These are phyloP conservation scores for Chironomus tentans DNA, from an alignment of 2,888 invertebrate genomes.

Conservation along the genomic window DNA sequence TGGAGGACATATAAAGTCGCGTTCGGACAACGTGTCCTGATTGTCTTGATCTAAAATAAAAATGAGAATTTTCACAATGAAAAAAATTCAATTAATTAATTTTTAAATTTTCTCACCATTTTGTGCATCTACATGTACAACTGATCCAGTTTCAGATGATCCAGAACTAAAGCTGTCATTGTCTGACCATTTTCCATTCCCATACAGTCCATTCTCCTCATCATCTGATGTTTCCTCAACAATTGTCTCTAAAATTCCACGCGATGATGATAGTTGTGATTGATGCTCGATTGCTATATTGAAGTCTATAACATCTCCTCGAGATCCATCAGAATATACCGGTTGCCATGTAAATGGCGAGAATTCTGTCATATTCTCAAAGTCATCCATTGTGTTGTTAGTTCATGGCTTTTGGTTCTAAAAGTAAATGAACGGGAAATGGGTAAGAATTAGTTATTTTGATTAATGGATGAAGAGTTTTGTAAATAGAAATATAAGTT, in stretches of 20 bases:
- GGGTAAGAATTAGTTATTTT: not conserved
- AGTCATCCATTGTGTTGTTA: conserved; percentile 9
- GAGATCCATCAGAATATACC: conserved; percentile 6
- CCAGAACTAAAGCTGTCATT: conserved; percentile 36
- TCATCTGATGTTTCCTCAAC: conserved; percentile 85
- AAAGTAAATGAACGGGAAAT: not conserved
- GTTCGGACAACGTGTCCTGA: conserved; percentile 50
- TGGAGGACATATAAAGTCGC: conserved; percentile 65
- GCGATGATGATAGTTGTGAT: conserved; percentile 35
- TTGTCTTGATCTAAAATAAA: conserved; percentile 29
- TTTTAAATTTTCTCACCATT: conserved; percentile 34
- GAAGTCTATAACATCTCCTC: conserved; percentile 16
- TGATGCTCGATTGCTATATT: conserved; percentile 9
- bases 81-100: not conserved
- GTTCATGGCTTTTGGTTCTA: too few relatives aligned
- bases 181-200: conserved; percentile 28
- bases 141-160: conserved; percentile 71
- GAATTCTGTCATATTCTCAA: conserved; percentile 24
- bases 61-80: too few relatives aligned
- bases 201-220: conserved; percentile 38
- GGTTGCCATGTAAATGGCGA: conserved; percentile 25
- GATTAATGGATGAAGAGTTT: too few relatives aligned
- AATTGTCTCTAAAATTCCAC: conserved; percentile 64
- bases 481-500: too few relatives aligned
- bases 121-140: conserved; percentile 57